phyloP scores from a whole-genome alignment of 1,140 invertebrate species.

The Lepidurus arcticus region DNA sequence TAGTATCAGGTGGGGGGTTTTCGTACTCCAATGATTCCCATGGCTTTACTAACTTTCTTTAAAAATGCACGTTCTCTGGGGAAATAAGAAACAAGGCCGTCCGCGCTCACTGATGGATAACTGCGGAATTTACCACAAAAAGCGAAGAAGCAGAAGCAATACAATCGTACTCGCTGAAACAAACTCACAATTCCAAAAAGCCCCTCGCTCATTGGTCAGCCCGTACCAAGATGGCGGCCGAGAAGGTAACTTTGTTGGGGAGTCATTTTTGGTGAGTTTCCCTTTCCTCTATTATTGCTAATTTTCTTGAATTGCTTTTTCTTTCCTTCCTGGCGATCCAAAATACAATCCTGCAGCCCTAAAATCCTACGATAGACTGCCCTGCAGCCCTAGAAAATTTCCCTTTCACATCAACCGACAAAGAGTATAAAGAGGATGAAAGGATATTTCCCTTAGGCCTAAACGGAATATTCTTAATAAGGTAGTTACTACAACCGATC shows the following conservation, averaged over 20 bases:
- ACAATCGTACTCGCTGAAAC: not conserved
- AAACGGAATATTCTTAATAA: slow-evolving; percentile 8
- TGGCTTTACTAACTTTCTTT: not conserved
- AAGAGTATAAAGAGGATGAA: not conserved
- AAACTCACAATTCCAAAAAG: not conserved
- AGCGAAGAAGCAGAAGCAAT: not conserved
- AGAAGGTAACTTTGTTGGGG: not conserved
- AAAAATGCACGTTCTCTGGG: not conserved
- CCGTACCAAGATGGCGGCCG: not conserved
- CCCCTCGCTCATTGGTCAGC: not conserved
- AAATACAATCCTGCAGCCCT: not conserved
- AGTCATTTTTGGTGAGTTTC: slow-evolving; percentile 1
- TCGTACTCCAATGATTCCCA: not conserved
- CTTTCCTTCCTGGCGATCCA: not conserved
- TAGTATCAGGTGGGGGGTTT: not conserved
- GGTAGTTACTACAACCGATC: not conserved
- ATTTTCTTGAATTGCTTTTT: not conserved
- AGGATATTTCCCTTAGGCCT: not conserved
- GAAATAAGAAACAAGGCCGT: slow-evolving; percentile 4
- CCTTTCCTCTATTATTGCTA: not conserved
- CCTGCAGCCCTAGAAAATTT: not conserved
- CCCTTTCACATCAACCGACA: not conserved
- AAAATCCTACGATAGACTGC: too few species aligned
- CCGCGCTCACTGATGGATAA: not conserved
- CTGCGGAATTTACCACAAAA: not conserved